Conservation (phyloP, 2,113 vertebrate species). For the Xenopus borealis region DNA sequence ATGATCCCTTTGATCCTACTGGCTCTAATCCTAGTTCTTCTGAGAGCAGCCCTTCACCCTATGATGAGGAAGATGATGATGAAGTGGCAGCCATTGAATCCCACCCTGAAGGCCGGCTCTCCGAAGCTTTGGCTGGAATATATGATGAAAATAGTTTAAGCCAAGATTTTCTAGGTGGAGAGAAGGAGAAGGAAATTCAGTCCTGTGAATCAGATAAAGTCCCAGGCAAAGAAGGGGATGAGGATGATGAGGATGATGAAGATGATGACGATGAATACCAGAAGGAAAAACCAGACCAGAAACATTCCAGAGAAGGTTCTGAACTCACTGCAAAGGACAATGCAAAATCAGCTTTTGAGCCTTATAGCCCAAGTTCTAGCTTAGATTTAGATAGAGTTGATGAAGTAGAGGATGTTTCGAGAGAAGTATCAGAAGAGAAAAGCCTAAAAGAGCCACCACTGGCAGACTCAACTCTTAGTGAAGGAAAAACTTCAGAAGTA, state of each 20-base stretch:
- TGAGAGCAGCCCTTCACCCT: slow-evolving; percentile 56
- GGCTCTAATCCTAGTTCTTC: slow-evolving; percentile 75
- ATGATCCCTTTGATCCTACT: slow-evolving; percentile 89
- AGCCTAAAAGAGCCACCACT: slow-evolving; percentile 24
- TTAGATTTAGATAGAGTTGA: slow-evolving; percentile 31
- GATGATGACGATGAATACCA: not conserved
- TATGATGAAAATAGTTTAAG: slow-evolving; percentile 70
- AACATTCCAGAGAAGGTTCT: slow-evolving; percentile 17
- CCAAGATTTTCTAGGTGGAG: slow-evolving; percentile 59
- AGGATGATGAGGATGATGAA: too few relatives aligned
- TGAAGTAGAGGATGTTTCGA: slow-evolving; percentile 17
- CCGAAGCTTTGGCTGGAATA: slow-evolving; percentile 64
- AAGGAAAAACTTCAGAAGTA: slow-evolving; percentile 30
- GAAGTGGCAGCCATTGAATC: slow-evolving; percentile 55
- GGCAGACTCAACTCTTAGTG: slow-evolving; percentile 56
- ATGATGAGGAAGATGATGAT: slow-evolving; percentile 58
- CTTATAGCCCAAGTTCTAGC: slow-evolving; percentile 41
- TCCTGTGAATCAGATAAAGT: slow-evolving; percentile 19
- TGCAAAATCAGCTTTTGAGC: slow-evolving; percentile 33
- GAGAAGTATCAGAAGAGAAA: slow-evolving; percentile 22
- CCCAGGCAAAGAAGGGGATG: not conserved
- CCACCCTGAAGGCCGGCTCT: slow-evolving; percentile 65
- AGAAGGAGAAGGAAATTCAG: slow-evolving; percentile 47
- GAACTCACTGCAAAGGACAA: not conserved
- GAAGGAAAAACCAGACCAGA: slow-evolving; percentile 12